Evolutionary conservation across 2,797 vertebrate species (phyloP), one percentile per base, ranked within the genome.

Genomic region (Sebastes diaconus): DNA sequence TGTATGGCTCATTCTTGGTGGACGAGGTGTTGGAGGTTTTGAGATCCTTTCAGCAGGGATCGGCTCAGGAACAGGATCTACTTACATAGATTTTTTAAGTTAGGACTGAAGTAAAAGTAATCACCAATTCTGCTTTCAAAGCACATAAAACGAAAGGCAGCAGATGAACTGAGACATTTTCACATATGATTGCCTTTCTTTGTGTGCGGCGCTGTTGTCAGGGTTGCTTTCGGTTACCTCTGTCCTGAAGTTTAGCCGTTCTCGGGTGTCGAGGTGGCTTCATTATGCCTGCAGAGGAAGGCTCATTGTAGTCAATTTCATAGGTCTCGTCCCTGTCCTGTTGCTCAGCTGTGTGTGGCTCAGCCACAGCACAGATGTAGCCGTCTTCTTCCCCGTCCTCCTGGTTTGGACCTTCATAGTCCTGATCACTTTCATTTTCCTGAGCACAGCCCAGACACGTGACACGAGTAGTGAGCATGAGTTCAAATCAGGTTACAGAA

Each of bases 351-450:
- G 32, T 68, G 7, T 60, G 70, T 8, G 22, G 24, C 24, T 84
- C 71, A 36, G 7, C 3, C 36, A 57, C 0, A 25, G 77, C 0
- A 32, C 36, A 68, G 12, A 73, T 64, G 70, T 76, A 81, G 30
- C 10, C 2, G 11, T 70, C 34, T 1, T 67, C 30, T 1, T 64
- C 59, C 6, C 2, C 20, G 16, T 52, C 32, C 3, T 79, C 6
- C 5, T 67, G 8, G 2, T 54, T 3, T 20, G 2, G 3, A 29
- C 1, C 20, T n/a, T 88, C 86, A 16, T 72, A 52, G 14, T 81
- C 55, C 4, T 36, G 3, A 3, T 89, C 89, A 65, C 61, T 75
- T 2, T 75, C 78, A 32, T 54, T 61, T 1, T 81, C 77, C 87
- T 93, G 73, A 68, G 13, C 59, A 36, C 22, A 75, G 68, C 34